phyloP scores from a whole-genome alignment of 2,797 vertebrate species.

The Acipenser oxyrinchus region DNA sequence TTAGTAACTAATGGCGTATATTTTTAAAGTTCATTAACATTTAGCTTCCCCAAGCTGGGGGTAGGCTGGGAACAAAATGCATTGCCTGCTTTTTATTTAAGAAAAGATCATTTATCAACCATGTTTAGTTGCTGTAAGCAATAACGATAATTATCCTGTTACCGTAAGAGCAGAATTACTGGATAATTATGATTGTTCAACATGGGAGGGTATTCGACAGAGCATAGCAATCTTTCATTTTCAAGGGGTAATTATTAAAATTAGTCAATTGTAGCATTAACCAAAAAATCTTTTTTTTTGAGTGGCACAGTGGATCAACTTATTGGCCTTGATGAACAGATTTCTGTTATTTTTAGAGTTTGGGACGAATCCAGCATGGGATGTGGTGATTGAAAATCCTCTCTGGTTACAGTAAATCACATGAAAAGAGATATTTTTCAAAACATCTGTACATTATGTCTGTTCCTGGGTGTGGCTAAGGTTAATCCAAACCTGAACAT shows the following conservation, averaged over 20 bases:
- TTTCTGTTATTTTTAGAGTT: not conserved
- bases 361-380: not conserved
- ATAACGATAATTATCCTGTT: constrained; percentile 51
- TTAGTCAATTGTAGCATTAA: constrained; percentile 22
- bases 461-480: too few relatives aligned
- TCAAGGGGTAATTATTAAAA: constrained; percentile 44
- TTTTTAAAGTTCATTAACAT: too few relatives aligned
- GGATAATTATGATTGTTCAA: constrained; percentile 43
- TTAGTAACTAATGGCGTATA: too few relatives aligned
- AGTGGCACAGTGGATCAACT: constrained; percentile 15
- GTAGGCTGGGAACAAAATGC: too few relatives aligned
- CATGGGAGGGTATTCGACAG: constrained; percentile 42
- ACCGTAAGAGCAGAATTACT: constrained; percentile 38
- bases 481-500: too few relatives aligned
- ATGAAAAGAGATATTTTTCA: not conserved
- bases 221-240: constrained; percentile 41
- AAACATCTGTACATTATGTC: too few relatives aligned
- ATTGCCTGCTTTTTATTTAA: too few relatives aligned
- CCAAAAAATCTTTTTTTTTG: not conserved
- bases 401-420: not conserved
- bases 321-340: constrained; percentile 12
- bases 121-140: constrained; percentile 41
- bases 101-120: constrained; percentile 36
- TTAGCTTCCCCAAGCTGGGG: too few relatives aligned
- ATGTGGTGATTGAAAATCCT: not conserved